Percentiles rank a stretch among this genome's conserved stretches.
These are phyloP conservation scores for Gallinago nigripennis DNA, from an alignment of 2,797 vertebrate species.

Conservation along the genomic window DNA sequence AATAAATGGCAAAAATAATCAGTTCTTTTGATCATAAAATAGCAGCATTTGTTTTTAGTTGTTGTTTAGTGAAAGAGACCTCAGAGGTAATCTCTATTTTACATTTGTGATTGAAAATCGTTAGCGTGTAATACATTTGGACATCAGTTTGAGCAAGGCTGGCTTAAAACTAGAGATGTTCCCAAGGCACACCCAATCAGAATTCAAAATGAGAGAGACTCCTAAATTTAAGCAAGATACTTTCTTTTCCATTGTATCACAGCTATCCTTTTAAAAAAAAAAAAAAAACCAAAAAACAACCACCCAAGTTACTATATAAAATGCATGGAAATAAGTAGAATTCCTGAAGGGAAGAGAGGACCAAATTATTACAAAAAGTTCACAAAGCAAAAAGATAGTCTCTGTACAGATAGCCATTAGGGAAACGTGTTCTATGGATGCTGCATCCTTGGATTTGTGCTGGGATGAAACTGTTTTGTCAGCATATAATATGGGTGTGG, in stretches of 20 bases:
- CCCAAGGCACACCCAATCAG: background rate
- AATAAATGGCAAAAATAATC: background rate
- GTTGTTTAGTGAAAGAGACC: background rate
- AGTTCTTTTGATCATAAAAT: background rate
- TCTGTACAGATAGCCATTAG: background rate
- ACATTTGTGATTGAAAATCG: background rate
- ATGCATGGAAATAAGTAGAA: background rate
- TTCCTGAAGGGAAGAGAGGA: background rate
- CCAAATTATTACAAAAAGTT: background rate
- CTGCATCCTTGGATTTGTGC: background rate
- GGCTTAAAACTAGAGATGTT: background rate
- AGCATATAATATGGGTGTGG: background rate
- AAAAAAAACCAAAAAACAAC: too few relatives aligned
- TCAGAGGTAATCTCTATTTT: background rate
- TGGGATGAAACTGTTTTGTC: background rate
- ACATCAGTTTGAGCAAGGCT: background rate
- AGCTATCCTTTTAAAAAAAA: background rate
- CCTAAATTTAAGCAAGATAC: background rate
- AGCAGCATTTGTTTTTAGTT: background rate
- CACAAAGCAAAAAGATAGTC: background rate
- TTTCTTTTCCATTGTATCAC: background rate
- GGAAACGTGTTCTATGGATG: background rate
- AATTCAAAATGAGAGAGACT: background rate
- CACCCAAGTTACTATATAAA: background rate
- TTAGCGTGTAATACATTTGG: background rate